phyloP scores from a whole-genome alignment of 2,888 invertebrate species.

The Polydesmus complanatus region DNA sequence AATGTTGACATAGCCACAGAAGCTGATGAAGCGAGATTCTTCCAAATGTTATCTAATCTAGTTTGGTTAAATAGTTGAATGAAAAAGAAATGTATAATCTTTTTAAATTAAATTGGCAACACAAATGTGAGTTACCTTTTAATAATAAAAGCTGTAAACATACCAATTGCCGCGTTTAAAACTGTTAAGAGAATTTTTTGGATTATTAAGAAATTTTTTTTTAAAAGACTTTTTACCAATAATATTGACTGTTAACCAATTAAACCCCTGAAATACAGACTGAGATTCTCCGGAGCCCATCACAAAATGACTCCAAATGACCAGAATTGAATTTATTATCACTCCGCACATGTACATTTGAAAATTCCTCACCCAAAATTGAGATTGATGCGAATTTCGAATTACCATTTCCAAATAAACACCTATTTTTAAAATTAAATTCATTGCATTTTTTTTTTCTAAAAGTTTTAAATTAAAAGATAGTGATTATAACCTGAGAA shows the following conservation, averaged over 20 bases:
- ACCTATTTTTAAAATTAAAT: not conserved
- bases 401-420: constrained; percentile 4
- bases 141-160: not conserved
- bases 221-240: not conserved
- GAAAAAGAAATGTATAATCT: not conserved
- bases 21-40: not conserved
- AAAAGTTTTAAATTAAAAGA: not conserved
- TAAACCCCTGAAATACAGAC: not conserved
- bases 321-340: not conserved
- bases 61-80: too few relatives aligned
- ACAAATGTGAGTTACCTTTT: not conserved
- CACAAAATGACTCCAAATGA: not conserved
- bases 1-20: not conserved
- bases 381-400: not conserved
- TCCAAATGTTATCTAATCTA: constrained; percentile 6
- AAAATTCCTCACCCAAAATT: constrained; percentile 2
- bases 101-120: not conserved
- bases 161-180: not conserved
- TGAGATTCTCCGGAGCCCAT: not conserved
- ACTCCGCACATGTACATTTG: constrained; percentile 3
- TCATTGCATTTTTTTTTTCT: not conserved
- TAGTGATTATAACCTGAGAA: not conserved
- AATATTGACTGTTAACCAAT: not conserved
- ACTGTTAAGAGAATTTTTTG: not conserved
- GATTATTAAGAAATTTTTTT: not conserved